Conservation (phyloP, 2,888 invertebrate genomes). For the Microplitis deprimator region DNA sequence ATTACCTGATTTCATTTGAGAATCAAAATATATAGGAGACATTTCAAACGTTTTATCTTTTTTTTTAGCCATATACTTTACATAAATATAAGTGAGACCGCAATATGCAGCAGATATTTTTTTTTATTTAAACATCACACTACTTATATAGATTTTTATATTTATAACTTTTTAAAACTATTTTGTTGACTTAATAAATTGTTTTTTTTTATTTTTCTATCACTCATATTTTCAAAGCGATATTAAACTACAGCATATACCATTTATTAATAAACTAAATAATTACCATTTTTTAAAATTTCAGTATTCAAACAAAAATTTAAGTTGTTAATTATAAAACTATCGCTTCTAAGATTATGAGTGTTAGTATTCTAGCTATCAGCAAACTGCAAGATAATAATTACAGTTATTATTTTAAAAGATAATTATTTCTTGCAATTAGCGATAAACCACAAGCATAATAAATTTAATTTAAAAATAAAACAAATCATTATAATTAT, state of each 20-base stretch:
- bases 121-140: not conserved
- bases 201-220: conserved; percentile 43
- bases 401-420: not conserved
- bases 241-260: not conserved
- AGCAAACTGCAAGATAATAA: not conserved
- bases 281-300: too few species aligned
- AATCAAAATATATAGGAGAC: conserved; percentile 39
- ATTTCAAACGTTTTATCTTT: not conserved
- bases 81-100: conserved; percentile 24
- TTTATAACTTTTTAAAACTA: conserved; percentile 16
- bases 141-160: not conserved
- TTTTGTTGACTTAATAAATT: conserved; percentile 48
- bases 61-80: conserved; percentile 22
- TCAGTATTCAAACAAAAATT: too few species aligned
- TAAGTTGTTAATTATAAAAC: not conserved
- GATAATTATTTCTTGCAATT: not conserved
- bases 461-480: not conserved
- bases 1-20: conserved; percentile 52
- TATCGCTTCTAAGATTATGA: not conserved
- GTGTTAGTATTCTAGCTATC: not conserved
- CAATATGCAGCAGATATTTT: conserved; percentile 10
- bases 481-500: conserved; percentile 1
- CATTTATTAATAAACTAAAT: too few species aligned
- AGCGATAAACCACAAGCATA: not conserved
- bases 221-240: not conserved